A percentile compares a stretch with the other conserved stretches of the same genome.
phyloP scores from a whole-genome alignment of 92 coral and sea anemone species.

The Actinernus sp. region DNA sequence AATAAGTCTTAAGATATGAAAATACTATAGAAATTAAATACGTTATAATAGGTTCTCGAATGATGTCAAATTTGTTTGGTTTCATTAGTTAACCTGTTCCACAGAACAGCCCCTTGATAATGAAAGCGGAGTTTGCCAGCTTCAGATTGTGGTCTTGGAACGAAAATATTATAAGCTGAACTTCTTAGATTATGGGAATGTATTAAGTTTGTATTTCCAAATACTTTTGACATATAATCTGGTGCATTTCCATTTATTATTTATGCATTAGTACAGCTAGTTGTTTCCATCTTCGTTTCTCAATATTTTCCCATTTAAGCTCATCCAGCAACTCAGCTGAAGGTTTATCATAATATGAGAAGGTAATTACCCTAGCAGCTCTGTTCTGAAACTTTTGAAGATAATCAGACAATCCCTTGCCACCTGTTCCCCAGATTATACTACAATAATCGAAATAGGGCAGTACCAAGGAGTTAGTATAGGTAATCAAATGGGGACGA shows the following conservation, averaged over 20 bases:
- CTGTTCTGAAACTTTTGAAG: background rate
- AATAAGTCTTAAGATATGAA: too few species aligned
- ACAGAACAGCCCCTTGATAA: slow-evolving; percentile 2
- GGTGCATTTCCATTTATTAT: background rate
- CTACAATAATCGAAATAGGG: slow-evolving; percentile 9
- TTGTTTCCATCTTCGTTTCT: slow-evolving; percentile 14
- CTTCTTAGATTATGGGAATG: background rate
- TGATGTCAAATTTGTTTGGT: too few species aligned
- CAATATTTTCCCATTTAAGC: slow-evolving; percentile 29
- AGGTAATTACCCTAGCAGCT: slow-evolving; percentile 24
- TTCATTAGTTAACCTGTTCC: too few species aligned
- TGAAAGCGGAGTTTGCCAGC: slow-evolving; percentile 1
- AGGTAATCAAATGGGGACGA: too few species aligned
- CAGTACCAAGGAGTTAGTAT: slow-evolving; percentile 6
- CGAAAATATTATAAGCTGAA: too few species aligned
- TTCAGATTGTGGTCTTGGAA: background rate
- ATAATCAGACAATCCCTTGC: background rate
- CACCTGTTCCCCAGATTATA: background rate
- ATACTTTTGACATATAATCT: background rate
- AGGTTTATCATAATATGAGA: slow-evolving; percentile 5
- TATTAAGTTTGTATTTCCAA: background rate
- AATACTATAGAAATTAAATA: too few species aligned
- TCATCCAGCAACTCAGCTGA: slow-evolving; percentile 20
- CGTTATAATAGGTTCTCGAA: too few species aligned
- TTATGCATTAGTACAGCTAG: slow-evolving; percentile 12